A percentile compares a stretch with the other conserved stretches of the same genome.
Evolutionary conservation across 1,140 invertebrate species (phyloP).

Genomic region (Ooceraea biroi): DNA sequence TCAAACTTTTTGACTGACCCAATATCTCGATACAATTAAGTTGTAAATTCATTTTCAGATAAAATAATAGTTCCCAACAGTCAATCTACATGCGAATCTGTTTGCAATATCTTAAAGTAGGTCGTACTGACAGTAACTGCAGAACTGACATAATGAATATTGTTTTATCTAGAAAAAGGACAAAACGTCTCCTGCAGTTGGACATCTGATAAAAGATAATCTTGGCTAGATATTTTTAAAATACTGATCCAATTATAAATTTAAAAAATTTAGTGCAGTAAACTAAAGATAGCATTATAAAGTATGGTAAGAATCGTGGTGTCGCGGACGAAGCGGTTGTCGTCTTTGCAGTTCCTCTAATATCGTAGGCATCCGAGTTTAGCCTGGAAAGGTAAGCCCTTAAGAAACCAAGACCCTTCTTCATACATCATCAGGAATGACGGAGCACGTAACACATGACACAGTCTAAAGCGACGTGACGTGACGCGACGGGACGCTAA

Average conservation of each 20-base stretch:
- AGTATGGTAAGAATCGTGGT: neutral
- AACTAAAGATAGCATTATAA: neutral
- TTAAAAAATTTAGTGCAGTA: neutral
- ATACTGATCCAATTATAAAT: slow-evolving; percentile 45
- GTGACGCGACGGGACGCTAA: slow-evolving; percentile 40
- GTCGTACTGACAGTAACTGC: neutral
- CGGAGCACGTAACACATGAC: slow-evolving; percentile 61
- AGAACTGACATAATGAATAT: neutral
- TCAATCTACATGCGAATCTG: too few relatives aligned
- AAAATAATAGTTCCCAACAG: too few relatives aligned
- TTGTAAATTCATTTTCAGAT: too few relatives aligned
- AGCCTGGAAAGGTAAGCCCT: slow-evolving; percentile 57
- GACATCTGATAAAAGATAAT: slow-evolving; percentile 12
- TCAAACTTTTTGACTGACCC: too few relatives aligned
- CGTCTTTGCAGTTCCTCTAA: slow-evolving; percentile 25
- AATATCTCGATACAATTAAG: too few relatives aligned
- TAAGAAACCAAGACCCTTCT: slow-evolving; percentile 66
- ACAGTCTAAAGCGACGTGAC: slow-evolving; percentile 45
- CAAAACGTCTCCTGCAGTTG: neutral
- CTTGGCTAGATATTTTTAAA: neutral
- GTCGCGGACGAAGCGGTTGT: slow-evolving; percentile 34
- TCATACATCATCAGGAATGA: slow-evolving; percentile 69
- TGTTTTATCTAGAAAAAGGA: neutral
- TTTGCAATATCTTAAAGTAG: neutral
- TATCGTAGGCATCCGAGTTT: neutral